These are phyloP conservation scores for Ethmia dodecea DNA, from an alignment of 2,888 invertebrate species.

Conservation along the genomic window DNA sequence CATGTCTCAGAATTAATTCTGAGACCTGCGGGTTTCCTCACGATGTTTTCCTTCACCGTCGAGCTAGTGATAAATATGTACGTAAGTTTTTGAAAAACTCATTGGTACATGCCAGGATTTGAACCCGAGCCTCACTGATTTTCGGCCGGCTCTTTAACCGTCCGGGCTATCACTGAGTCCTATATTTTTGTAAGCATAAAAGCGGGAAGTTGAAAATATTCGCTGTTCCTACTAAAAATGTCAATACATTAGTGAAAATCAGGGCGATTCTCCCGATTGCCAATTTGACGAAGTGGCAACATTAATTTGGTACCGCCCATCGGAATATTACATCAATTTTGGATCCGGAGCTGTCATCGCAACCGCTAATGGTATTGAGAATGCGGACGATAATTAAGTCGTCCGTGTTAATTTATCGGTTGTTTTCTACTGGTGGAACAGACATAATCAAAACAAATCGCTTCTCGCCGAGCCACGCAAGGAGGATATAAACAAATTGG, in stretches of 20 bases:
- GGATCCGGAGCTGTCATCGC: slow-evolving; percentile 58
- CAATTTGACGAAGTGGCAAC: slow-evolving; percentile 32
- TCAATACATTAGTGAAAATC: background rate
- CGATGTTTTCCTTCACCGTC: too few species aligned
- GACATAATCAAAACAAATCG: slow-evolving; percentile 74
- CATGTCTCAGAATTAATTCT: too few species aligned
- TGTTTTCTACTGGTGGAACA: slow-evolving; percentile 61
- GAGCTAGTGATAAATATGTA: too few species aligned
- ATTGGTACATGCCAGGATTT: too few species aligned
- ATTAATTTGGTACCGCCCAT: slow-evolving; percentile 47
- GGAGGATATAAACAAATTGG: slow-evolving; percentile 62
- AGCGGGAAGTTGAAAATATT: too few species aligned
- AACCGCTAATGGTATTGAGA: slow-evolving; percentile 68
- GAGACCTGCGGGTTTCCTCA: too few species aligned
- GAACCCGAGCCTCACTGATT: too few species aligned
- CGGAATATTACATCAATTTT: slow-evolving; percentile 60
- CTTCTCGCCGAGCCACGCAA: slow-evolving; percentile 59
- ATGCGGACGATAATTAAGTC: slow-evolving; percentile 64
- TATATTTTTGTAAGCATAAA: too few species aligned
- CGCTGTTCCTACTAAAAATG: too few species aligned
- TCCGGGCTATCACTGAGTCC: too few species aligned
- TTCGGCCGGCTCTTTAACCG: too few species aligned
- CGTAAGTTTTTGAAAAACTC: too few species aligned
- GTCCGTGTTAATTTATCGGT: slow-evolving; percentile 67
- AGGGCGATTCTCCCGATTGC: slow-evolving; percentile 12